Conservation (phyloP, 2,888 invertebrate genomes). For the Leptopterna dolabrata region DNA sequence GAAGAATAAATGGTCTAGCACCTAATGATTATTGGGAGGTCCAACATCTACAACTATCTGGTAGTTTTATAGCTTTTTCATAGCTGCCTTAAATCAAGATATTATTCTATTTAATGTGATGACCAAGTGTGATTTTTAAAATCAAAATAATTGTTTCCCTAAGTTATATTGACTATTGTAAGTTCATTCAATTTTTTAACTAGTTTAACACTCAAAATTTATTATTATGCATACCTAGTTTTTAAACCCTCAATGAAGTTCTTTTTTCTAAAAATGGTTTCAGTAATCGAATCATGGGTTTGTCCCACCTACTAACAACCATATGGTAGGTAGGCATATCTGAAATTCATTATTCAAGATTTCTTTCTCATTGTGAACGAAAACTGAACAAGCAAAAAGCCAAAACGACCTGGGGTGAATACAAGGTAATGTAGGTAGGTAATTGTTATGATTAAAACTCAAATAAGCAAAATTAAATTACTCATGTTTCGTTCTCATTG, state of each 20-base stretch:
- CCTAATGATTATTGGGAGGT: constrained; percentile 15
- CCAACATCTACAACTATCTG: not conserved
- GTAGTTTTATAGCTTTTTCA: constrained; percentile 33
- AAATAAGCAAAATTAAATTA: not conserved
- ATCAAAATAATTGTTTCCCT: constrained; percentile 50
- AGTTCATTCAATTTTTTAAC: constrained; percentile 31
- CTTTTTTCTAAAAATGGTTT: not conserved
- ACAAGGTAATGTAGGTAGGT: constrained; percentile 5
- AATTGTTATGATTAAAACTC: not conserved
- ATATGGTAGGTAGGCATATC: not conserved
- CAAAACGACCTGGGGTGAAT: not conserved
- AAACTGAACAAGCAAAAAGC: not conserved
- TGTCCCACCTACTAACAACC: not conserved
- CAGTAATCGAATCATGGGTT: not conserved
- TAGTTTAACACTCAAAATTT: not conserved
- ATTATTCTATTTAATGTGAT: constrained; percentile 56
- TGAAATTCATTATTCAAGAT: not conserved
- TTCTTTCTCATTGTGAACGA: not conserved
- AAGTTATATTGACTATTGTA: constrained; percentile 42
- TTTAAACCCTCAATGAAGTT: not conserved
- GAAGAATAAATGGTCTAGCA: not conserved
- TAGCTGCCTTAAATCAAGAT: constrained; percentile 47
- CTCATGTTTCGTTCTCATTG: not conserved
- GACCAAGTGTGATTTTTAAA: constrained; percentile 57
- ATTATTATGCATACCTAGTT: not conserved